A percentile compares a stretch with the other conserved stretches of the same genome.
Evolutionary conservation across 2,888 invertebrate genomes (phyloP).

Genomic region (Cryptocephalus primarius): DNA sequence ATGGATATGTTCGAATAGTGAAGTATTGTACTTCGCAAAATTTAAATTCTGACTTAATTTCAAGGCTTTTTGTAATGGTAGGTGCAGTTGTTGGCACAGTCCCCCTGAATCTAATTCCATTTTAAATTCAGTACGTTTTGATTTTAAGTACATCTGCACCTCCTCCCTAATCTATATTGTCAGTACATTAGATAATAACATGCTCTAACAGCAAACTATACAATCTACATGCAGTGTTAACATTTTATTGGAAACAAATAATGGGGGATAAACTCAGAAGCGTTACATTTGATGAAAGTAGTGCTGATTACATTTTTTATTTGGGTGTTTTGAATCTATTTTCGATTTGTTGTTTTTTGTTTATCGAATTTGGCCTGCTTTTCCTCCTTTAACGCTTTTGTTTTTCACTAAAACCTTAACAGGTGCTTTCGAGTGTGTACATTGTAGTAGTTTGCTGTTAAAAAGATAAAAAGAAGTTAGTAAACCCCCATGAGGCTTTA

Average conservation of each 20-base stretch:
- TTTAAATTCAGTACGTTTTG: background rate
- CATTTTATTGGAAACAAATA: no score
- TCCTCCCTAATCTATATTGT: slow-evolving; percentile 20
- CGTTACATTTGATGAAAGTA: no score
- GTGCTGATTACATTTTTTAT: no score
- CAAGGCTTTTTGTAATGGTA: slow-evolving; percentile 24
- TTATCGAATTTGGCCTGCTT: no score
- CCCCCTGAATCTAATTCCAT: no score
- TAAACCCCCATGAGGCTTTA: slow-evolving; percentile 29
- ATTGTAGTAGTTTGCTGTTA: slow-evolving; percentile 17
- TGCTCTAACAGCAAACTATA: slow-evolving; percentile 18
- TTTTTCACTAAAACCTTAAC: no score
- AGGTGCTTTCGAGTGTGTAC: background rate
- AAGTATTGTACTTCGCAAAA: slow-evolving; percentile 2
- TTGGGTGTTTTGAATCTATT: no score
- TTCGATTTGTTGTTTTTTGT: no score
- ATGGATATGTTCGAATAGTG: slow-evolving; percentile 3
- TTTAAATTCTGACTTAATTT: slow-evolving; percentile 15
- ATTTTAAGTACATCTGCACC: slow-evolving; percentile 17
- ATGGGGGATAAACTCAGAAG: no score
- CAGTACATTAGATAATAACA: slow-evolving; percentile 18
- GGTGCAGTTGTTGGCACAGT: slow-evolving; percentile 18
- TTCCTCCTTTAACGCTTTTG: no score
- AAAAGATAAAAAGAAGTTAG: slow-evolving; percentile 19
- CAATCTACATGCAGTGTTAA: slow-evolving; percentile 1